Evolutionary conservation across 2,888 invertebrate species (phyloP).

Genomic region (Antheraea yamamai): DNA sequence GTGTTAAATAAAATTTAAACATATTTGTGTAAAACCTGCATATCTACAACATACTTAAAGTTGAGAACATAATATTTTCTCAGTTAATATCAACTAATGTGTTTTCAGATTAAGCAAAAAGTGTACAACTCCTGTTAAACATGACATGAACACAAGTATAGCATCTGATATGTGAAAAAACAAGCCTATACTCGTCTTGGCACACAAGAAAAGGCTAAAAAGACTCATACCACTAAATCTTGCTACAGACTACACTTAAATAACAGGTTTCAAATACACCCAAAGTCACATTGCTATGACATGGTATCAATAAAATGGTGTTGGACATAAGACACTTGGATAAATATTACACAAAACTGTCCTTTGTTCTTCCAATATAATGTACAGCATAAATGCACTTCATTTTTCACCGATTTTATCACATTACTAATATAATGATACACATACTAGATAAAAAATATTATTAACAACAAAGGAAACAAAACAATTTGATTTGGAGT

Average conservation of each 20-base stretch:
- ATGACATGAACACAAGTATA: too few relatives aligned
- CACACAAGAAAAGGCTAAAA: too few relatives aligned
- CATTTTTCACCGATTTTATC: not conserved
- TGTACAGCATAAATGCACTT: not conserved
- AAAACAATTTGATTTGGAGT: not conserved
- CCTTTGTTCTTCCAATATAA: not conserved
- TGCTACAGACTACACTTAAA: too few relatives aligned
- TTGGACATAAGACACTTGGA: not conserved
- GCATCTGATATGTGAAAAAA: too few relatives aligned
- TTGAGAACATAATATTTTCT: too few relatives aligned
- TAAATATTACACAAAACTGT: not conserved
- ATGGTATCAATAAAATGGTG: not conserved
- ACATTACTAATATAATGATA: not conserved
- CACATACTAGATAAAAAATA: not conserved
- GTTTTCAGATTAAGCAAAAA: too few relatives aligned
- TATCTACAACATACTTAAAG: not conserved
- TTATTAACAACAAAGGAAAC: not conserved
- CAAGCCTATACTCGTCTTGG: too few relatives aligned
- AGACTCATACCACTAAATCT: not conserved
- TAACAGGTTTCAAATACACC: not conserved
- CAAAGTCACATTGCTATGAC: not conserved
- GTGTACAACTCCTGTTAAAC: too few relatives aligned
- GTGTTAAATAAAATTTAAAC: not conserved
- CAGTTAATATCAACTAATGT: too few relatives aligned
- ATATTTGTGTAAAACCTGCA: not conserved